Conservation (phyloP, 2,113 vertebrate species). For the Sialia sialis region DNA sequence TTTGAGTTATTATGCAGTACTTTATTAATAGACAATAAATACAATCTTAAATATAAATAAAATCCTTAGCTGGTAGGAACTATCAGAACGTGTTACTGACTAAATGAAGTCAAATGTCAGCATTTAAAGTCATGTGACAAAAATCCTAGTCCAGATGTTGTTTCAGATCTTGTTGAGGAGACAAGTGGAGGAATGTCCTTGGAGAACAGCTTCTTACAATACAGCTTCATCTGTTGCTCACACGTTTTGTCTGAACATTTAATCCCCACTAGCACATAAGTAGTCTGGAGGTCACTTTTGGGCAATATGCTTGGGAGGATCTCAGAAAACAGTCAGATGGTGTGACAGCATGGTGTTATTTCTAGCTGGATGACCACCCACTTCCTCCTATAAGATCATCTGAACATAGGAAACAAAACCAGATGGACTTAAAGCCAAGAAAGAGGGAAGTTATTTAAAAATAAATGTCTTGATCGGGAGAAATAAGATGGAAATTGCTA, state of each 20-base stretch:
- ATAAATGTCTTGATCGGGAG: not conserved
- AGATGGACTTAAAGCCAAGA: not conserved
- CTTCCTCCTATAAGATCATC: not conserved
- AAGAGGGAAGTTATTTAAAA: not conserved
- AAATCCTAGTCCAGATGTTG: conserved; percentile 23
- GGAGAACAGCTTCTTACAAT: not conserved
- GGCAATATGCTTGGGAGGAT: not conserved
- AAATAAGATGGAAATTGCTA: not conserved
- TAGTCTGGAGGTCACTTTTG: conserved; percentile 16
- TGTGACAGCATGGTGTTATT: not conserved
- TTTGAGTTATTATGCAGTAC: conserved; percentile 34
- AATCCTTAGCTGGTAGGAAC: conserved; percentile 29
- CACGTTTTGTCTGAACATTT: conserved; percentile 13
- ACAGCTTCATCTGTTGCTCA: not conserved
- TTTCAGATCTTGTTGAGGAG: not conserved
- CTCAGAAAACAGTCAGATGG: conserved; percentile 2
- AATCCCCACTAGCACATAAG: not conserved
- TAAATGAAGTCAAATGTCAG: not conserved
- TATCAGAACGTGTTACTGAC: not conserved
- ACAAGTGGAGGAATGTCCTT: conserved; percentile 36
- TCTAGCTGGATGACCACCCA: not conserved
- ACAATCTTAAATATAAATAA: conserved; percentile 32
- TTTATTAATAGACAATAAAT: conserved; percentile 47
- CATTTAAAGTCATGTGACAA: conserved; percentile 21
- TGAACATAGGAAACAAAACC: not conserved